Conservation (phyloP, 2,113 vertebrate species). For the Butorides virescens region DNA sequence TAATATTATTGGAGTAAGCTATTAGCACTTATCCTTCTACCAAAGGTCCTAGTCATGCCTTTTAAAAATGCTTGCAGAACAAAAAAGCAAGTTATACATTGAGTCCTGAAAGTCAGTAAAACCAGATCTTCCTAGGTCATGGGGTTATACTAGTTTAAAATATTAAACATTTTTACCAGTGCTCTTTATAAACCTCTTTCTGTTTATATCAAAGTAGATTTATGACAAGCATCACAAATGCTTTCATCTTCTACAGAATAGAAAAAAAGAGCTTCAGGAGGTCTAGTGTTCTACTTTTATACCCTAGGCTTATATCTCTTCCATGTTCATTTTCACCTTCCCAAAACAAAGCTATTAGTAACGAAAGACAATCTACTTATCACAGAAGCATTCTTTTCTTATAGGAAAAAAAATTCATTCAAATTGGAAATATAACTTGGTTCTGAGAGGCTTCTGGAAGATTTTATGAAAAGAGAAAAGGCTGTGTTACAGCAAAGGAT, state of each 20-base stretch:
- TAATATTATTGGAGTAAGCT: background rate
- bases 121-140: background rate
- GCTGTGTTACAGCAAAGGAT: background rate
- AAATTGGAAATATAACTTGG: background rate
- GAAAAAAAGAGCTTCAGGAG: background rate
- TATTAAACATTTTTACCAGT: background rate
- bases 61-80: background rate
- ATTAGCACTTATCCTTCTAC: background rate
- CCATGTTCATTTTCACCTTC: background rate
- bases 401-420: background rate
- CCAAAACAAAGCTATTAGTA: background rate
- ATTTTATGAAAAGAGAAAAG: background rate
- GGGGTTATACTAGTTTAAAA: background rate
- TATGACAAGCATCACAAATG: background rate
- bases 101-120: background rate
- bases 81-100: background rate
- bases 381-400: background rate
- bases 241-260: background rate
- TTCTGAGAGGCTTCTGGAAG: background rate
- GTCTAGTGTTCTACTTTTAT: background rate
- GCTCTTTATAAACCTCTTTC: background rate
- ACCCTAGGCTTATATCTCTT: background rate
- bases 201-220: background rate
- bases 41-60: background rate
- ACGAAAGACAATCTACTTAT: background rate